Evolutionary conservation across 2,113 vertebrate species (phyloP), one percentile per base, ranked within the genome.

Genomic region (Copsychus sechellarum): DNA sequence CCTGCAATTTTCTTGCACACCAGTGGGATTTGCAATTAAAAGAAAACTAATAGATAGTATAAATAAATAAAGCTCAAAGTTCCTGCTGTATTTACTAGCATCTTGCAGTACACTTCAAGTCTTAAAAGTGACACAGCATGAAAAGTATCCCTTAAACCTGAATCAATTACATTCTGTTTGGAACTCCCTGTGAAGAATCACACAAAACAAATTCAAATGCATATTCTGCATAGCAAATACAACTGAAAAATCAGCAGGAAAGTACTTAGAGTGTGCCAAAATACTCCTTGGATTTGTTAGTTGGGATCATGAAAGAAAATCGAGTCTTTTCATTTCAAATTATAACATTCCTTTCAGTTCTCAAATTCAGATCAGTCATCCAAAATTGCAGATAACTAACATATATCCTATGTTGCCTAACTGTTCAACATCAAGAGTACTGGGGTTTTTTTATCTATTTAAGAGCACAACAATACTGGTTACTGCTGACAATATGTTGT

Each of bases 1-100:
- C 33, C 29, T 78, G 11, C 26, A 69, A 48, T 84, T 79, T 87
- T 74, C 47, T 85, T 85, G 57, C 43, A 53, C 18, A 53, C 5
- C 40, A 61, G 9, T 58, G 47, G 33, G 34, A 90, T 83, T 82
- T 95, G 53, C n/a, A 76, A 48, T 82, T 92, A 80, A 36, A 56
- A 13, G 11, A 72, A 94, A 85, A 50, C 11, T 29, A 76, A 57
- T 19, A 64, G 36, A 48, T 54, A 45, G 21, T 53, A 45, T 57
- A 90, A 87, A 85, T 57, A 92, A 82, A 80, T 40, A 94, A 83
- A 90, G 5, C 42, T 92, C 65, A 79, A 91, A 73, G 18, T 62
- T 92, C 34, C 58, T 71, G 25, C 31, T 48, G 24, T 48, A 53
- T 77, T 87, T 79, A 45, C 48, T 61, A 43, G 40, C 45, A 45